These are phyloP conservation scores for Hycleus cichorii DNA, from an alignment of 1,140 invertebrate species.

Conservation along the genomic window DNA sequence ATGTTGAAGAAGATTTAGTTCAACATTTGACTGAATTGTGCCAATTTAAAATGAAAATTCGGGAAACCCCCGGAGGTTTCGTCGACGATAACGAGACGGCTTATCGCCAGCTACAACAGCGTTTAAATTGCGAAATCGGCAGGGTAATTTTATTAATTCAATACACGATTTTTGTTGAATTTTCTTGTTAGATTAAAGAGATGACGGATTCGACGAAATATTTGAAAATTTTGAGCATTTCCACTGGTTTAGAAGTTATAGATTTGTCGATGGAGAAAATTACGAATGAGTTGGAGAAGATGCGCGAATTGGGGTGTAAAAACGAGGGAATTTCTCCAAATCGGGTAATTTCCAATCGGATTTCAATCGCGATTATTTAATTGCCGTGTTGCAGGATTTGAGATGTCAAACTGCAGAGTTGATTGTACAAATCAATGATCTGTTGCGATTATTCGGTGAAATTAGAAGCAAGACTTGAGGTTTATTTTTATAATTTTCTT, in stretches of 20 bases:
- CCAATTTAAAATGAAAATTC: conserved; percentile 23
- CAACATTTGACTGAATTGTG: conserved; percentile 24
- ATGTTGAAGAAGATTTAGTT: conserved; percentile 14
- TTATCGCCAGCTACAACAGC: conserved; percentile 19
- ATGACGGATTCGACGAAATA: conserved; percentile 11
- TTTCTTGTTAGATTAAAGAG: conserved; percentile 13
- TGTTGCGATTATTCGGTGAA: no score
- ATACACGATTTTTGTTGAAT: background rate
- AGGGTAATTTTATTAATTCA: background rate
- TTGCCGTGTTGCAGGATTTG: no score
- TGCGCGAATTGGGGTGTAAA: no score
- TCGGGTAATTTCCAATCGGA: no score
- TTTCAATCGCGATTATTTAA: no score
- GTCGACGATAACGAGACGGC: conserved; percentile 4
- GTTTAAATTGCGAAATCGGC: background rate
- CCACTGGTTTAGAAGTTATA: conserved; percentile 25
- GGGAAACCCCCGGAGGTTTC: conserved; percentile 4
- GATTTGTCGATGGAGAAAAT: conserved; percentile 32
- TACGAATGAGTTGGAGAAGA: conserved; percentile 18
- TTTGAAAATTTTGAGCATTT: conserved; percentile 27
- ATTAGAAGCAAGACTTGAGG: no score
- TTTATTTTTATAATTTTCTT: no score
- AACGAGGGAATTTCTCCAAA: no score
- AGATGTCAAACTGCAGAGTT: no score
- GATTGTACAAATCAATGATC: no score